These are phyloP conservation scores for Agriopis leucophaearia DNA, from an alignment of 2,888 invertebrate species.

Conservation along the genomic window DNA sequence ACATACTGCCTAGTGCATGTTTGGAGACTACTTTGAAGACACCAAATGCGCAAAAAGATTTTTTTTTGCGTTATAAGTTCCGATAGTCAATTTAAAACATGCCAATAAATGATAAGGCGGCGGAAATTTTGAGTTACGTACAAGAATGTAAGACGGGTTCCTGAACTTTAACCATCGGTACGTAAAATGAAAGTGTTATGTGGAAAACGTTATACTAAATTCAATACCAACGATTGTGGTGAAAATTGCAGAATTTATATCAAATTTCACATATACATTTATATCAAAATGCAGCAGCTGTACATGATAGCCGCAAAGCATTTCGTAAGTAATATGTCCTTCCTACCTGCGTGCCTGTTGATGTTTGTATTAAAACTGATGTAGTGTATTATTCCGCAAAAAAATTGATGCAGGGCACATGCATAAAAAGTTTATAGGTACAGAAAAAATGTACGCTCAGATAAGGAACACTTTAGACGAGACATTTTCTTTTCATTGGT, in stretches of 20 bases:
- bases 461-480: neutral
- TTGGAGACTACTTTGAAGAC: too few relatives aligned
- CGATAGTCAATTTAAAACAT: too few relatives aligned
- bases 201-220: neutral
- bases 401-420: neutral
- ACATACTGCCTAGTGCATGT: too few relatives aligned
- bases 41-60: too few relatives aligned
- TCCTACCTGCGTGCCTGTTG: neutral
- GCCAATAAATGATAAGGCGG: too few relatives aligned
- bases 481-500: slow-evolving; percentile 3
- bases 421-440: neutral
- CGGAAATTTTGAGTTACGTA: too few relatives aligned
- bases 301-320: neutral
- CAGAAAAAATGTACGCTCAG: neutral
- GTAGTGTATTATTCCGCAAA: neutral
- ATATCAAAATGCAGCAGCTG: neutral
- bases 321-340: neutral
- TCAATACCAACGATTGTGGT: neutral
- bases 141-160: too few relatives aligned
- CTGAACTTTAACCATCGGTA: too few relatives aligned
- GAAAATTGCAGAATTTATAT: neutral
- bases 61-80: too few relatives aligned
- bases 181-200: neutral
- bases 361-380: neutral
- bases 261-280: slow-evolving; percentile 1